phyloP scores from a whole-genome alignment of 2,797 vertebrate species.

The Urophycis tenuis region DNA sequence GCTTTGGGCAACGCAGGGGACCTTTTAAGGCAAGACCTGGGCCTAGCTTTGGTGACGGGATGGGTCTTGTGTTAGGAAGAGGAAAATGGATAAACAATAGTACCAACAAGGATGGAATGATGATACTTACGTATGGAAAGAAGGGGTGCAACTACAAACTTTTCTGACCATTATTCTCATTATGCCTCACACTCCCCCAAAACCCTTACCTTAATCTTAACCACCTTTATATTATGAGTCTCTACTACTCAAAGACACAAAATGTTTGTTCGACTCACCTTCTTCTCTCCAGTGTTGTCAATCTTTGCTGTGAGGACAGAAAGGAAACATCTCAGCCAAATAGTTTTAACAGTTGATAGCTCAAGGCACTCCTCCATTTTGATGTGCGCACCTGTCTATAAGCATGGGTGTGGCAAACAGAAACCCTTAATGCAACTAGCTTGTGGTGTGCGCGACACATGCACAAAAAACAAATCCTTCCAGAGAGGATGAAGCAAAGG shows the following conservation, averaged over 20 bases:
- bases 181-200: background rate
- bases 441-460: constrained; percentile 46
- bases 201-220: background rate
- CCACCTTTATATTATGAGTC: background rate
- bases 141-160: background rate
- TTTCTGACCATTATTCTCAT: background rate
- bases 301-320: constrained; percentile 51
- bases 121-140: background rate
- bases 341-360: background rate
- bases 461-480: constrained; percentile 16
- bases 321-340: background rate
- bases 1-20: constrained; percentile 67
- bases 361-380: background rate
- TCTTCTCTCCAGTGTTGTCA: constrained; percentile 62
- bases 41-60: constrained; percentile 73
- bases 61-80: constrained; percentile 67
- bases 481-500: constrained; percentile 15
- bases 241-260: background rate
- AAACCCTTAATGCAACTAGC: constrained; percentile 23
- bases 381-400: constrained; percentile 1
- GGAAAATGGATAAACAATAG: constrained; percentile 38
- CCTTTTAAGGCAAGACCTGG: constrained; percentile 69
- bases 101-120: background rate
- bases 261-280: constrained; percentile 52
- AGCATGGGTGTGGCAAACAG: constrained; percentile 22